Evolutionary conservation across 30 jellyfish, hydroid and myxozoan genomes (phyloP), one percentile per base, ranked within the genome.

Genomic region (Aurelia sp.): DNA sequence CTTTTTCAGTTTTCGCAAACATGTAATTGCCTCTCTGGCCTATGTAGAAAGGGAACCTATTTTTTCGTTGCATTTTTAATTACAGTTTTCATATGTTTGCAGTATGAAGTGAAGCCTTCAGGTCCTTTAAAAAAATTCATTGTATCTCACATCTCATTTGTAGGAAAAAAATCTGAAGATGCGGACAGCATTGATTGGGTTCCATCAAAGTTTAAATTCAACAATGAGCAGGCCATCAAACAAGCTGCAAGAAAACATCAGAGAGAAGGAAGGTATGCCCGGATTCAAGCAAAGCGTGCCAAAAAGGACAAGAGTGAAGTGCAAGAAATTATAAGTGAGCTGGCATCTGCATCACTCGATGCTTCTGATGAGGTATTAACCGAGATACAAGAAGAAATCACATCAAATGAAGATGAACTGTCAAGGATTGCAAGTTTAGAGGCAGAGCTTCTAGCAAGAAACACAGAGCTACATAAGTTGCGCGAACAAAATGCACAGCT

Each of bases 121-220:
- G 33, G 33, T 27, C 33, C 37, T 21, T 27, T 22, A 0, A 69
- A 22, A 20, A 3, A 69, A 15, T 12, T 22, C 22, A 19, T 12
- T 13, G 20, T 57, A 57, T 13, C 19, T 13, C 19, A 16, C 33
- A 0, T 27, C 33, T 27, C 50, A 5, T 55, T 6, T 4, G 4
- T 33, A 74, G 86, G 86, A 10, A 74, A 74, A 58, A 74, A 57
- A 58, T 74, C 86, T 12, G 73, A 74, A 17, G 86, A 52, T 57
- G 59, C 73, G 1, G 57, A 57, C 27, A 58, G 3, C 57, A 58
- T 74, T 55, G 74, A 74, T 13, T 74, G 86, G 74, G 73, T 74
- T 20, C 73, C 86, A 2, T 50, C 86, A 74, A 74, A 74, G 57
- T 74, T 74, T 57, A 52, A 57, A n/a, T 57, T 35, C 66, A 74